These are phyloP conservation scores for Cryptocheilus praepositus DNA, from an alignment of 2,888 invertebrate genomes.

Conservation along the genomic window DNA sequence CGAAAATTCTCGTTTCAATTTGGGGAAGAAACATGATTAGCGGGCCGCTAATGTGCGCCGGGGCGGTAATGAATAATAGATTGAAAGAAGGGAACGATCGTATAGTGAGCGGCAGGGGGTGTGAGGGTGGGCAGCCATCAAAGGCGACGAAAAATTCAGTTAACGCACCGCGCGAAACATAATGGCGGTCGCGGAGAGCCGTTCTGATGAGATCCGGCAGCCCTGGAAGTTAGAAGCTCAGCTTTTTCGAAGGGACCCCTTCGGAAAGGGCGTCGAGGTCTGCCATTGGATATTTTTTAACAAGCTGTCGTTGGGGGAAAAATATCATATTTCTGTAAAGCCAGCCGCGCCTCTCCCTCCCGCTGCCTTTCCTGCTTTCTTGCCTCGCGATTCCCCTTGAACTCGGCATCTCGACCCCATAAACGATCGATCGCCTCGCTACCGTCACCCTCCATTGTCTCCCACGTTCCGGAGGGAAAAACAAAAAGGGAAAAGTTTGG, in stretches of 20 bases:
- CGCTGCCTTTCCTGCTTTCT: neutral
- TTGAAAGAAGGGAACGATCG: too few species aligned
- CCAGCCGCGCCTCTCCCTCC: slow-evolving; percentile 28
- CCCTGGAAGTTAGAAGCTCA: slow-evolving; percentile 37
- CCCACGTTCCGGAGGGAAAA: slow-evolving; percentile 51
- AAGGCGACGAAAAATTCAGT: slow-evolving; percentile 11
- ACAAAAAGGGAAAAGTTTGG: slow-evolving; percentile 34
- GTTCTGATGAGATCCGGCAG: slow-evolving; percentile 18
- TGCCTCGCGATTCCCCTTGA: slow-evolving; percentile 46
- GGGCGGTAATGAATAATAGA: too few species aligned
- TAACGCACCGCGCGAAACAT: neutral
- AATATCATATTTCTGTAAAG: slow-evolving; percentile 69
- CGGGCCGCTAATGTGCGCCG: too few species aligned
- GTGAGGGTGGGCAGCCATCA: neutral
- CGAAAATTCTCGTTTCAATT: too few species aligned
- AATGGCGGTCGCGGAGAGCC: slow-evolving; percentile 7
- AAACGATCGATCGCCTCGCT: slow-evolving; percentile 66
- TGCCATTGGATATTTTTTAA: slow-evolving; percentile 66
- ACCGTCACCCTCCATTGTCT: slow-evolving; percentile 65
- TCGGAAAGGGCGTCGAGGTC: slow-evolving; percentile 43
- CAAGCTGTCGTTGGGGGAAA: slow-evolving; percentile 56
- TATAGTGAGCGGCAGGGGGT: neutral
- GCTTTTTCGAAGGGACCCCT: slow-evolving; percentile 8
- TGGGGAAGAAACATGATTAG: too few species aligned
- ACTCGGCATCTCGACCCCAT: slow-evolving; percentile 49